phyloP scores from a whole-genome alignment of 2,888 invertebrate species.

The Esperia sulphurella region DNA sequence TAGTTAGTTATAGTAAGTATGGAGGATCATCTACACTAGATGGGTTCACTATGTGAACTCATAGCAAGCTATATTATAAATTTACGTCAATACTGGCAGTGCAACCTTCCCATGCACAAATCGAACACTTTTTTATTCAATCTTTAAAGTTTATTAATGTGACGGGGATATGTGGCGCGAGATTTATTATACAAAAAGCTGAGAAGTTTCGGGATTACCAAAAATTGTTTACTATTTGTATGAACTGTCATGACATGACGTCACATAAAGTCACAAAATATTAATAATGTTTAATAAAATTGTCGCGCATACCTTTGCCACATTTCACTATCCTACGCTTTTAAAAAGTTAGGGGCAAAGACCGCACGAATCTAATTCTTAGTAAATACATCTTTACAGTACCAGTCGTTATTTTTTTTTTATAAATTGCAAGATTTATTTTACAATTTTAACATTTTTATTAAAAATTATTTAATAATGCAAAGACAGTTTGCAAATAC shows the following conservation, averaged over 20 bases:
- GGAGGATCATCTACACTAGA: conserved; percentile 33
- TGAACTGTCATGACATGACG: too few relatives aligned
- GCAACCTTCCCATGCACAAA: conserved; percentile 56
- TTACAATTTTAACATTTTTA: conserved; percentile 25
- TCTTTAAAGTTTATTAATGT: conserved; percentile 15
- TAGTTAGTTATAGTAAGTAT: neutral
- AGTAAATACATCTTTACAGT: conserved; percentile 37
- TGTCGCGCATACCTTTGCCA: conserved; percentile 19
- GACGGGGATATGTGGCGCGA: conserved; percentile 68
- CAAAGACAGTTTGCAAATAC: conserved; percentile 9
- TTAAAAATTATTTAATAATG: conserved; percentile 15
- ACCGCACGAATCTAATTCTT: conserved; percentile 28
- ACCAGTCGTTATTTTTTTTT: conserved; percentile 41
- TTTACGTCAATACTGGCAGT: conserved; percentile 64
- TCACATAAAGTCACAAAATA: neutral
- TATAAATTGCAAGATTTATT: conserved; percentile 24
- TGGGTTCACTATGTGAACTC: conserved; percentile 61
- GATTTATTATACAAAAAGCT: conserved; percentile 48
- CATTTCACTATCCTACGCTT: conserved; percentile 28
- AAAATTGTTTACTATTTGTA: neutral
- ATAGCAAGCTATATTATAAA: conserved; percentile 48
- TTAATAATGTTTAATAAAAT: conserved; percentile 3
- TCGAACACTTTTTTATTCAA: conserved; percentile 9
- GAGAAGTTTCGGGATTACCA: conserved; percentile 28
- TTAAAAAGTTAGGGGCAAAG: conserved; percentile 15